Evolutionary conservation across 53 echinoderm and acorn worm genomes (phyloP), one percentile per base, ranked within the genome.

Genomic region (Arbacia lixula): DNA sequence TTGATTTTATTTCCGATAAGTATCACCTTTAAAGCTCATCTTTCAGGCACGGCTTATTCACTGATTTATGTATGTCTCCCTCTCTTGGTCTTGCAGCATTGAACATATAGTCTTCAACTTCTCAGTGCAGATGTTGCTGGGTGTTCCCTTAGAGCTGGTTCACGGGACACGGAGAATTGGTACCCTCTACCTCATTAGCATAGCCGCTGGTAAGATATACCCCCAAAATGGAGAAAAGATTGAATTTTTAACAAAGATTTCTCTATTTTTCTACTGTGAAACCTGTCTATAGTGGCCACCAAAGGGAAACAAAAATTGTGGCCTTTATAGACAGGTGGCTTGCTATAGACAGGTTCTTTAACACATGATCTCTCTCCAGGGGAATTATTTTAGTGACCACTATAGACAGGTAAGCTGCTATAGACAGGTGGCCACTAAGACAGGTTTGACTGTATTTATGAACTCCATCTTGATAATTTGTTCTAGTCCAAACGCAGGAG

Each of bases 31-130:
- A n/a, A n/a, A n/a, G n/a, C n/a, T n/a, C n/a, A n/a, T n/a, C n/a
- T n/a, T n/a, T n/a, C n/a, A n/a, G n/a, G n/a, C n/a, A n/a, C n/a
- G n/a, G n/a, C n/a, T n/a, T n/a, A n/a, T n/a, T n/a, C n/a, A n/a
- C n/a, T n/a, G n/a, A n/a, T n/a, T n/a, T n/a, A n/a, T n/a, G n/a
- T n/a, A n/a, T n/a, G n/a, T 53, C 1, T 54, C 29, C 57, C 73
- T 74, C 21, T 8, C 55, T 71, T 92, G 95, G 14, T 65, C 43
- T 64, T 72, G 12, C 89, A 96, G 97, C 65, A 85, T 96, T 60
- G 97, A 93, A 90, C 97, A 96, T 86, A 85, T 96, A 42, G 33
- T 94, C 83, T 96, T 96, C 88, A 96, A 94, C 90, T 36, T 93
- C 54, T 90, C 90, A 74, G 89, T 96, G 42, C 97, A 96, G 66